A percentile compares a stretch with the other conserved stretches of the same genome.
Conservation (phyloP, 2,888 invertebrate species). For the Epinotia nisella region DNA sequence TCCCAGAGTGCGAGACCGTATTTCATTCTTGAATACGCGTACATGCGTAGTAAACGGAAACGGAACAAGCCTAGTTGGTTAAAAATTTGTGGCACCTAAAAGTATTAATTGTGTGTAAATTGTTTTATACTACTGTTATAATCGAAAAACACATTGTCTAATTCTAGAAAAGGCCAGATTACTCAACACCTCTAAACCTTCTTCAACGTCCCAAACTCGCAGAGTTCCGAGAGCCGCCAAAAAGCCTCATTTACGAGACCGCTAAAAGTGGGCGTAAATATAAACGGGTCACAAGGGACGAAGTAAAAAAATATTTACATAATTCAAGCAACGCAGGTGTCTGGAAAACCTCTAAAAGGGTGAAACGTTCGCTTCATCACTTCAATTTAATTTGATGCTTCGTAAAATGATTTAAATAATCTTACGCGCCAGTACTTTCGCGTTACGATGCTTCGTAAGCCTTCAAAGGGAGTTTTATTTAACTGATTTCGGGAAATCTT, state of each 20-base stretch:
- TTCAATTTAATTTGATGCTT: conserved; percentile 51
- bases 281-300: conserved; percentile 48
- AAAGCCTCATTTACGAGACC: conserved; percentile 19
- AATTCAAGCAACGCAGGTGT: conserved; percentile 54
- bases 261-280: conserved; percentile 33
- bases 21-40: no score
- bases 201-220: conserved; percentile 18
- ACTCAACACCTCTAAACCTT: no score
- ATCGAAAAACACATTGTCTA: no score
- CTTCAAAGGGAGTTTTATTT: not conserved
- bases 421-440: conserved; percentile 17
- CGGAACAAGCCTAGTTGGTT: no score
- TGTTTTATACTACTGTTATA: no score
- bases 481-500: not conserved
- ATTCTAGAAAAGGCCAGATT: no score
- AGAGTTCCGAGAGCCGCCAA: conserved; percentile 18
- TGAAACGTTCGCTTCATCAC: conserved; percentile 51
- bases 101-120: no score
- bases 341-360: conserved; percentile 51
- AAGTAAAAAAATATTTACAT: conserved; percentile 55
- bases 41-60: no score
- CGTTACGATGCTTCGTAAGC: not conserved
- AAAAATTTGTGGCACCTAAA: no score
- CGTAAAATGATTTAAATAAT: conserved; percentile 52
- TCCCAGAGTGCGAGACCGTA: no score